These are phyloP conservation scores for Gonioctena quinquepunctata DNA, from an alignment of 1,140 invertebrate genomes.

Conservation along the genomic window DNA sequence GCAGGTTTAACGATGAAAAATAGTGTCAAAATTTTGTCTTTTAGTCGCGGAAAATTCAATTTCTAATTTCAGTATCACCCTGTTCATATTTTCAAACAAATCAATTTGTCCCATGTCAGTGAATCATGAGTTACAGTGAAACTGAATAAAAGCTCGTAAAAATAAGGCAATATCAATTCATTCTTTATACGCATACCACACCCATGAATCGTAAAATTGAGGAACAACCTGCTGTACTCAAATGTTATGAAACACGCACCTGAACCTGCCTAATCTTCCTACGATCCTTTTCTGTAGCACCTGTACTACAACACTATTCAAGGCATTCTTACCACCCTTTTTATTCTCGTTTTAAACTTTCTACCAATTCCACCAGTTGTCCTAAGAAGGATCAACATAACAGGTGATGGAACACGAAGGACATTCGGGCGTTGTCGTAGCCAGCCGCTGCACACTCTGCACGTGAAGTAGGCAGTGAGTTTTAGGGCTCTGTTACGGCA, in stretches of 20 bases:
- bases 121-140: too few species aligned
- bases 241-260: neutral
- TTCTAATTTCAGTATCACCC: too few species aligned
- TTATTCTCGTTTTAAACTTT: slow-evolving; percentile 6
- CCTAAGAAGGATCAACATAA: slow-evolving; percentile 36
- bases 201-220: neutral
- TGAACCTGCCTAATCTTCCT: too few species aligned
- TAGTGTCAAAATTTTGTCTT: too few species aligned
- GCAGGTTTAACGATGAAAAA: too few species aligned
- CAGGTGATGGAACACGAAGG: slow-evolving; percentile 35
- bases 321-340: slow-evolving; percentile 13
- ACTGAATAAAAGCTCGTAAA: too few species aligned
- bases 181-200: too few species aligned
- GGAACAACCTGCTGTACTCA: neutral
- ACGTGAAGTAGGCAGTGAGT: slow-evolving; percentile 39
- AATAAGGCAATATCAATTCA: too few species aligned
- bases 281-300: slow-evolving; percentile 1
- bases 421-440: slow-evolving; percentile 25
- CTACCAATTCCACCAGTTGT: slow-evolving; percentile 23
- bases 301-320: neutral
- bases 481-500: slow-evolving; percentile 25
- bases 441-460: slow-evolving; percentile 33
- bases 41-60: too few species aligned
- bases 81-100: too few species aligned
- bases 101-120: too few species aligned